A percentile compares a stretch with the other conserved stretches of the same genome.
Evolutionary conservation across 2,797 vertebrate genomes (phyloP).

Genomic region (Siniperca undulata): DNA sequence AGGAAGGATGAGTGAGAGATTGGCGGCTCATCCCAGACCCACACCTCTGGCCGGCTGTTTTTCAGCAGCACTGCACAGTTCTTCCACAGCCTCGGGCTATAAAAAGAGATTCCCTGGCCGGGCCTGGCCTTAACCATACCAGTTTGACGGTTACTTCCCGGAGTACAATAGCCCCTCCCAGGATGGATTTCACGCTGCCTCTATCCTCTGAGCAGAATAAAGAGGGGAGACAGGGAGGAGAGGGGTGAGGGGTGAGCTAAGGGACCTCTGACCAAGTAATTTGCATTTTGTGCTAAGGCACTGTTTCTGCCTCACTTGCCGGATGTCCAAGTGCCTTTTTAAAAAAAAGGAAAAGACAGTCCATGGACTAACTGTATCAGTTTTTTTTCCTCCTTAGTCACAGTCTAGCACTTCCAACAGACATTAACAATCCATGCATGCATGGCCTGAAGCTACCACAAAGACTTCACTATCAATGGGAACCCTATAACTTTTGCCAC

Average conservation of each 20-base stretch:
- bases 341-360: constrained; percentile 42
- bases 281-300: constrained; percentile 70
- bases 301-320: constrained; percentile 67
- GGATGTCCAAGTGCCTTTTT: constrained; percentile 67
- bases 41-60: constrained; percentile 54
- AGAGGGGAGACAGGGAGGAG: constrained; percentile 54
- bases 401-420: constrained; percentile 61
- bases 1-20: constrained; percentile 62
- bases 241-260: constrained; percentile 36
- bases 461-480: constrained; percentile 72
- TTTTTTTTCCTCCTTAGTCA: constrained; percentile 65
- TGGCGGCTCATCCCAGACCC: constrained; percentile 43
- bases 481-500: constrained; percentile 34
- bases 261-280: constrained; percentile 74
- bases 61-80: constrained; percentile 38
- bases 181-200: constrained; percentile 78
- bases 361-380: constrained; percentile 63
- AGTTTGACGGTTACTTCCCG: constrained; percentile 74
- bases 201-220: constrained; percentile 56
- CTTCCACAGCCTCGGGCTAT: constrained; percentile 40
- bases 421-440: constrained; percentile 78
- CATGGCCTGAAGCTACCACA: constrained; percentile 66
- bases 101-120: constrained; percentile 51
- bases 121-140: constrained; percentile 56
- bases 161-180: constrained; percentile 76